phyloP scores from a whole-genome alignment of 1,140 invertebrate species.

The Manduca sexta region DNA sequence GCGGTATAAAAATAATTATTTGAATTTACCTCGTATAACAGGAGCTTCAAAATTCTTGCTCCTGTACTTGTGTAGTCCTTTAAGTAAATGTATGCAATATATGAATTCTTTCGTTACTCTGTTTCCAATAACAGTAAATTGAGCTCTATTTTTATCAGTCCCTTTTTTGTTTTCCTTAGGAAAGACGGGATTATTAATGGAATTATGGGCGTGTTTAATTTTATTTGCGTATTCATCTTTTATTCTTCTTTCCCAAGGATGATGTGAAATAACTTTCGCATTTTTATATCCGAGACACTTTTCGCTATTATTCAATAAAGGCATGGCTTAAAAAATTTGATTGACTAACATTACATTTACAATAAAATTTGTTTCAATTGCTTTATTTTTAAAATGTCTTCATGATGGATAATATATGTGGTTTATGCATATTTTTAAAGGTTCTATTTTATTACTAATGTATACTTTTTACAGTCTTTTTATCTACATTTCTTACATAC shows the following conservation, averaged over 20 bases:
- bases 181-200: slow-evolving; percentile 42
- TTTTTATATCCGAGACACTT: background rate
- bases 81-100: slow-evolving; percentile 43
- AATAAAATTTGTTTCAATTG: no score
- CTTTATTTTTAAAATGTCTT: background rate
- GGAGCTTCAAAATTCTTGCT: slow-evolving; percentile 41
- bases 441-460: no score
- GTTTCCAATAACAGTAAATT: slow-evolving; percentile 52
- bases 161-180: slow-evolving; percentile 24
- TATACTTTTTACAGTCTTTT: no score
- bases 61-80: slow-evolving; percentile 50
- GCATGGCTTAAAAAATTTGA: background rate
- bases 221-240: slow-evolving; percentile 31
- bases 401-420: no score
- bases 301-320: no score
- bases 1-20: no score
- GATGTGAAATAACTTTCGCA: slow-evolving; percentile 15
- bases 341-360: no score
- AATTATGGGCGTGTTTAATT: slow-evolving; percentile 50
- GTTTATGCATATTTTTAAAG: no score
- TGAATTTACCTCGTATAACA: slow-evolving; percentile 42
- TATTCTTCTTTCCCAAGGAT: slow-evolving; percentile 49
- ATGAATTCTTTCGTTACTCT: slow-evolving; percentile 52
- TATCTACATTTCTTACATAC: no score
- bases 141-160: slow-evolving; percentile 17